Percentiles rank a stretch among this genome's conserved stretches.
Evolutionary conservation across 2,113 vertebrate genomes (phyloP).

Genomic region (Cyprinodon brontotheroides): DNA sequence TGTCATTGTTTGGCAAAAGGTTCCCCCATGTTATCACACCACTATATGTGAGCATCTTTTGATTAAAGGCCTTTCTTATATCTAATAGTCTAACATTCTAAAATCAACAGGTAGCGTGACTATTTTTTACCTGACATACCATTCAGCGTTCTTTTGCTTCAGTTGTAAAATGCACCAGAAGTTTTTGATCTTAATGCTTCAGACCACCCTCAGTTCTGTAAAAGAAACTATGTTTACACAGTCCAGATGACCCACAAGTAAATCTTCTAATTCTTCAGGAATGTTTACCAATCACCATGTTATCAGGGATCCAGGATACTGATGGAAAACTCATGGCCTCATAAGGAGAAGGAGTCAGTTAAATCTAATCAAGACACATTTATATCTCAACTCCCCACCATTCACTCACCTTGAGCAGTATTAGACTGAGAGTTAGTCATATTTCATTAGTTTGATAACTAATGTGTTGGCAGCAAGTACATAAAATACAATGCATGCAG

Average conservation of each 20-base stretch:
- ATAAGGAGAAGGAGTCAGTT: conserved; percentile 15
- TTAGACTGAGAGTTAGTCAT: neutral
- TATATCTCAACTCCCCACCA: conserved; percentile 7
- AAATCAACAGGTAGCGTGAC: conserved; percentile 12
- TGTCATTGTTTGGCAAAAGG: conserved; percentile 62
- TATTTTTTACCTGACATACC: conserved; percentile 24
- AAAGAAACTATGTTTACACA: conserved; percentile 52
- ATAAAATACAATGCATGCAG: conserved; percentile 19
- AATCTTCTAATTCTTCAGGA: conserved; percentile 75
- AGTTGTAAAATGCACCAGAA: conserved; percentile 31
- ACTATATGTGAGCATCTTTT: neutral
- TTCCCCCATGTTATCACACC: conserved; percentile 31
- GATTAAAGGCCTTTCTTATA: neutral
- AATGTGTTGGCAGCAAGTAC: conserved; percentile 3
- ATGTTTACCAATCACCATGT: conserved; percentile 68
- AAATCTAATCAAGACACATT: conserved; percentile 23
- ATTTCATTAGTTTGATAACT: conserved; percentile 14
- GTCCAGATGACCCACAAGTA: conserved; percentile 71
- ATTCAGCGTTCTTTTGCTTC: conserved; percentile 51
- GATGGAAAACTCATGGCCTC: conserved; percentile 48
- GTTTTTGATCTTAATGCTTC: conserved; percentile 68
- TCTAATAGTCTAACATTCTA: neutral
- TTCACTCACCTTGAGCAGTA: conserved; percentile 6
- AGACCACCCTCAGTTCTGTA: conserved; percentile 64
- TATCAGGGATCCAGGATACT: conserved; percentile 52